Evolutionary conservation across 2,113 vertebrate genomes (phyloP), one percentile per base, ranked within the genome.

Genomic region (Alexandromys fortis): DNA sequence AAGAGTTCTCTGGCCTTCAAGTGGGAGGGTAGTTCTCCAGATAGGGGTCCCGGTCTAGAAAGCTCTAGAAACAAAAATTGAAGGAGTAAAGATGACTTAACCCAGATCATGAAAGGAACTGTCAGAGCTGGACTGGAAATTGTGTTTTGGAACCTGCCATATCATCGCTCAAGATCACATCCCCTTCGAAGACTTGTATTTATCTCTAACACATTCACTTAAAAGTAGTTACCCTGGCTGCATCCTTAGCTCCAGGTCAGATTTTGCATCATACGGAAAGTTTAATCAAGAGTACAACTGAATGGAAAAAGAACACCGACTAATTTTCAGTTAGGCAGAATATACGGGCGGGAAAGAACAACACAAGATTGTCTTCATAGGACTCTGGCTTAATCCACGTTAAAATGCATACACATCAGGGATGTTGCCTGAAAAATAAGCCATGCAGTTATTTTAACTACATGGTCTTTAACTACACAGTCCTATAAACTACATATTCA

Each of bases 401-500:
- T 78, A 70, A 92, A 61, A 10, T 52, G 33, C 35, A 94, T 55
- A 94, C 38, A 0, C 79, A 94, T 91, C 73, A 96, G 91, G 83
- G 96, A 96, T 86, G 33, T 35, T 72, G 49, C 58, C 73, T 96
- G 75, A 55, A 90, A 94, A 97, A 96, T 94, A 98, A 93, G 49
- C 70, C 97, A 73, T 16, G 52, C 91, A 75, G 92, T 82, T 95
- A 92, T 96, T 96, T 90, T 82, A 90, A 98, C 67, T 72, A 67
- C 45, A 77, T 97, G 92, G 92, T 92, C 96, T 82, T 58, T 58
- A 58, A 58, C 58, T 58, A 58, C 58, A 58, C 21, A 72, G 90
- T 86, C 95, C 91, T 96, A 95, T 90, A 79, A 90, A 98, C 61
- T 73, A 63, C 26, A 68, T 97, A 94, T 89, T 91, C 76, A 97